phyloP scores from a whole-genome alignment of 2,797 vertebrate genomes.

The Macrochelys suwanniensis region DNA sequence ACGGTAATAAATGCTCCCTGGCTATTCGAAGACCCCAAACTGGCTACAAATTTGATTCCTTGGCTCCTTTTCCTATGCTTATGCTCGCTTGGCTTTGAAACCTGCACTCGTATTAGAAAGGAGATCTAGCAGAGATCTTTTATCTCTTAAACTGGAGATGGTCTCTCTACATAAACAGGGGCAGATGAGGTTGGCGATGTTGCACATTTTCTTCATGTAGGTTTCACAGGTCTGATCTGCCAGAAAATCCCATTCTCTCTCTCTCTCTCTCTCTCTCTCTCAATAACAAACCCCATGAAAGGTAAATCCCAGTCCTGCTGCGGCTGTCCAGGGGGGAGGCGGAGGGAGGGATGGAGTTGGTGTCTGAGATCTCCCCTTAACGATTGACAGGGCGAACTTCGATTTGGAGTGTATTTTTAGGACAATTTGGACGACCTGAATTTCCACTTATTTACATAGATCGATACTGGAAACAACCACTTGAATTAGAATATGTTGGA shows the following conservation, averaged over 20 bases:
- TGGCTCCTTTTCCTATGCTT: background rate
- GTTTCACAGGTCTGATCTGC: slow-evolving; percentile 65
- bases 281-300: background rate
- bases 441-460: slow-evolving; percentile 79
- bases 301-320: background rate
- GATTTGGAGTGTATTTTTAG: slow-evolving; percentile 73
- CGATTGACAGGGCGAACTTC: slow-evolving; percentile 59
- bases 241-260: slow-evolving; percentile 38
- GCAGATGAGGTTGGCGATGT: background rate
- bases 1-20: background rate
- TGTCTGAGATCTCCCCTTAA: slow-evolving; percentile 20
- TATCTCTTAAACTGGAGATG: background rate
- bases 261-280: background rate
- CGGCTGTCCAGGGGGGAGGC: background rate
- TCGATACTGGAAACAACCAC: slow-evolving; percentile 80
- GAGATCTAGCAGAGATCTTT: background rate
- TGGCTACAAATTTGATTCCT: background rate
- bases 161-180: background rate
- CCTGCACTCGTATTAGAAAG: background rate
- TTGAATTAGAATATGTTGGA: slow-evolving; percentile 60
- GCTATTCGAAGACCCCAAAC: background rate
- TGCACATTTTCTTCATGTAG: slow-evolving; percentile 23
- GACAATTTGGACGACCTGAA: slow-evolving; percentile 71
- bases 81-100: background rate
- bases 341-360: background rate